Conservation (phyloP, 2,113 vertebrate species). For the Rhegmatorhina hoffmannsi region DNA sequence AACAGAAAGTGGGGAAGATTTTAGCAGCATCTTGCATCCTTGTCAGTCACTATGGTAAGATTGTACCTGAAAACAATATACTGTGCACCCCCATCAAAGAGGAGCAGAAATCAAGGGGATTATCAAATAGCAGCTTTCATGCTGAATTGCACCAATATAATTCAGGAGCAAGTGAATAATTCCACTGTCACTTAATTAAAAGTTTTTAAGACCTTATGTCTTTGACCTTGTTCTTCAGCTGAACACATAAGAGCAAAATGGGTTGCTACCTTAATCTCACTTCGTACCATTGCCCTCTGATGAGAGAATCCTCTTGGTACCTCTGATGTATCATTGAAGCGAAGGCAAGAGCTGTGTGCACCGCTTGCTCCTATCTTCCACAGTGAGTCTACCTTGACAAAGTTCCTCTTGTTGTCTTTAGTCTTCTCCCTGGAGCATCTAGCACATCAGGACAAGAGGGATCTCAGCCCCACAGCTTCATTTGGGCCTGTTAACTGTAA, state of each 20-base stretch:
- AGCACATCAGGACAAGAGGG: slow-evolving; percentile 70
- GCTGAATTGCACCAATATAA: background rate
- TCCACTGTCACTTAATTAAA: slow-evolving; percentile 53
- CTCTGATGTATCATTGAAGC: slow-evolving; percentile 78
- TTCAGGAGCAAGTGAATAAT: slow-evolving; percentile 34
- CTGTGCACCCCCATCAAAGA: background rate
- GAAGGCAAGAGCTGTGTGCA: slow-evolving; percentile 63
- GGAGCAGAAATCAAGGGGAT: slow-evolving; percentile 12
- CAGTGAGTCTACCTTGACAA: slow-evolving; percentile 34
- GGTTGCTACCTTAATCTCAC: slow-evolving; percentile 46
- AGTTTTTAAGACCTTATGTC: slow-evolving; percentile 55
- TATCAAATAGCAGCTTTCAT: background rate
- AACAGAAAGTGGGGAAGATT: background rate
- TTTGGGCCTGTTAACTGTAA: slow-evolving; percentile 75
- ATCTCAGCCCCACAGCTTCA: slow-evolving; percentile 62
- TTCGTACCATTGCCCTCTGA: slow-evolving; percentile 4
- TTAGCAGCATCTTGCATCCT: background rate
- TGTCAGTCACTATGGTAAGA: background rate
- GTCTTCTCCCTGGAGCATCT: slow-evolving; percentile 70
- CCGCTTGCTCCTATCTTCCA: background rate
- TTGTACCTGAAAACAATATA: background rate
- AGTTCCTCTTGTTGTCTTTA: slow-evolving; percentile 64
- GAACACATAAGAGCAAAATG: slow-evolving; percentile 53
- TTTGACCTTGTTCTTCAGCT: slow-evolving; percentile 64
- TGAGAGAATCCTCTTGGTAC: slow-evolving; percentile 75